Conservation (phyloP, 1,140 invertebrate genomes). For the Drosophila orosa region DNA sequence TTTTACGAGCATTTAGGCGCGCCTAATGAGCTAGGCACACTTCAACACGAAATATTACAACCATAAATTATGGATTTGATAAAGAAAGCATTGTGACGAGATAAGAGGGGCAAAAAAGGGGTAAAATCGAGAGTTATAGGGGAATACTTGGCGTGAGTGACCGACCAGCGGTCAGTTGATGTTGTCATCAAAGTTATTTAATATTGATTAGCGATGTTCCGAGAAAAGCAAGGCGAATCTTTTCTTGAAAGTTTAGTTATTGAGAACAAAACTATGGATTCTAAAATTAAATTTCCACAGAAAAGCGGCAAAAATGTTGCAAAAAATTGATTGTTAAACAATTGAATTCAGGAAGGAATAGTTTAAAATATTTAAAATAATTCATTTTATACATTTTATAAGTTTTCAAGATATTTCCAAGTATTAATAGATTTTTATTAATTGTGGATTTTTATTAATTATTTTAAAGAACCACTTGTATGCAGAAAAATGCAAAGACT, state of each 20-base stretch:
- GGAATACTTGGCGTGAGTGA: conserved; percentile 12
- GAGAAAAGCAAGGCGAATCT: neutral
- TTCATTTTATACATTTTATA: no score
- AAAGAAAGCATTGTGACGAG: conserved; percentile 28
- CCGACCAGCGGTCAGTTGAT: conserved; percentile 4
- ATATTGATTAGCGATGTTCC: neutral
- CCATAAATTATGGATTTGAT: conserved; percentile 64
- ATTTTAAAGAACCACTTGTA: neutral
- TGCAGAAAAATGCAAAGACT: neutral
- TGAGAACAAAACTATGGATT: neutral
- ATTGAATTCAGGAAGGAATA: neutral
- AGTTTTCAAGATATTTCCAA: neutral
- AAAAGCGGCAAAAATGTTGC: neutral
- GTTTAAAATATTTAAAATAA: no score
- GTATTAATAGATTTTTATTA: neutral
- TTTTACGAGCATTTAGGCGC: conserved; percentile 47
- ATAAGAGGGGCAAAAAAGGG: neutral
- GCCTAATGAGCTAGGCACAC: conserved; percentile 48
- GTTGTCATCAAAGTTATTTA: conserved; percentile 22
- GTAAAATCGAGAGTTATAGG: neutral
- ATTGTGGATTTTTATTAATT: neutral
- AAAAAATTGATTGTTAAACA: neutral
- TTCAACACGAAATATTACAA: conserved; percentile 14
- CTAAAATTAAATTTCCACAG: neutral
- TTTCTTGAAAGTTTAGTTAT: neutral